Evolutionary conservation across 2,113 vertebrate species (phyloP).

Genomic region (Natator depressus): DNA sequence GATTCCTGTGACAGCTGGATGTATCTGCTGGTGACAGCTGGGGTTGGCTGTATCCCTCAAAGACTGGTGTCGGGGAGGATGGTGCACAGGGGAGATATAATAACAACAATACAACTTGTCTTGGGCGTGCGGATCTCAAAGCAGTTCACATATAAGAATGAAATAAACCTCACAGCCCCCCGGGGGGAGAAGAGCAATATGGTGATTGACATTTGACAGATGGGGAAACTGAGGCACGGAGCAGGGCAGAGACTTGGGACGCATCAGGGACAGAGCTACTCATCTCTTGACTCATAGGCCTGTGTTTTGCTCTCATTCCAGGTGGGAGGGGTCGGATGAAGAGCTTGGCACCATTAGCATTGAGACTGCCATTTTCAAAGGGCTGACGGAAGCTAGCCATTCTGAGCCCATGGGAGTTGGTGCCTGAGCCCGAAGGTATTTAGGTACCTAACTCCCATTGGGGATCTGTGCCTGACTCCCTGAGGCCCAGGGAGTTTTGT

Average conservation of each 20-base stretch:
- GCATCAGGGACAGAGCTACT: background rate
- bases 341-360: background rate
- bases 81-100: background rate
- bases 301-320: background rate
- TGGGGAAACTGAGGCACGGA: background rate
- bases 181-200: background rate
- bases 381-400: background rate
- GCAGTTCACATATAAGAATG: background rate
- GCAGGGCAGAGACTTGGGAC: background rate
- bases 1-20: too few species aligned
- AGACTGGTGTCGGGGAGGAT: background rate
- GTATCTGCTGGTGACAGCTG: too few species aligned
- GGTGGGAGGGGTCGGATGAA: background rate
- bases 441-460: background rate
- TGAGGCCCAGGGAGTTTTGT: background rate
- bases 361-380: background rate
- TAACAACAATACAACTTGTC: background rate
- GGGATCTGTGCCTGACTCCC: background rate
- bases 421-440: background rate
- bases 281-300: background rate
- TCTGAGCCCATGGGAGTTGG: background rate
- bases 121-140: background rate
- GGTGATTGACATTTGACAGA: background rate
- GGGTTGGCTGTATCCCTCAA: background rate
- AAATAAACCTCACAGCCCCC: background rate